Evolutionary conservation across 2,888 invertebrate genomes (phyloP), one percentile per base, ranked within the genome.

Genomic region (Tachina fera): DNA sequence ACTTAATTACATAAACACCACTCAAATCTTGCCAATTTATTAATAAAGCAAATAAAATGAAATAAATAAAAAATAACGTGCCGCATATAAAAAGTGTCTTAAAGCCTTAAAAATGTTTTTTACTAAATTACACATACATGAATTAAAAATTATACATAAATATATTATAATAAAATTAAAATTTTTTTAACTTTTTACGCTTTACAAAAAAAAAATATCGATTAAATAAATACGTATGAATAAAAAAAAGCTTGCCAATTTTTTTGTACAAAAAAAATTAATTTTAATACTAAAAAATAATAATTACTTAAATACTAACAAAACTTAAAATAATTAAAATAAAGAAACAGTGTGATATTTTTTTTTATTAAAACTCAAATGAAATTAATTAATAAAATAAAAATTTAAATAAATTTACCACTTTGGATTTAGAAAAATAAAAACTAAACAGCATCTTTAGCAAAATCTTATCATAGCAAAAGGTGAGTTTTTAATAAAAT

Each of bases 1-100:
- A 72, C 1, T 60, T 19, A 72, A 56, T 49, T 9, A 67, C 16
- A 67, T 43, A 75, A 67, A 68, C 14, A 22, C 58, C 43, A 70
- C 14, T 45, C 71, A 80, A 77, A 74, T 84, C 77, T 84, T 84
- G 84, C 84, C 84, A 85, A 85, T 85, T 81, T 74, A 45, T 47
- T 43, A 74, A 61, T 65, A 41, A 31, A 47, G n/a, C 19, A 67
- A 47, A 63, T 65, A 49, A 39, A 61, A 43, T 63, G 41, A 8
- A 14, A 3, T n/a, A 13, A 51, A 19, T 22, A 60, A 68, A 76
- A 72, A 77, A 63, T 74, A 86, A 49, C 63, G 80, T 83, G 85
- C 85, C 82, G 85, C 82, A 72, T 70, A 70, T 41, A 39, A 71
- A 80, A 75, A 78, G 85, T 85, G 85, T 85, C 85, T 85, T 86